Evolutionary conservation across 2,113 vertebrate species (phyloP).

Genomic region (Conger conger): DNA sequence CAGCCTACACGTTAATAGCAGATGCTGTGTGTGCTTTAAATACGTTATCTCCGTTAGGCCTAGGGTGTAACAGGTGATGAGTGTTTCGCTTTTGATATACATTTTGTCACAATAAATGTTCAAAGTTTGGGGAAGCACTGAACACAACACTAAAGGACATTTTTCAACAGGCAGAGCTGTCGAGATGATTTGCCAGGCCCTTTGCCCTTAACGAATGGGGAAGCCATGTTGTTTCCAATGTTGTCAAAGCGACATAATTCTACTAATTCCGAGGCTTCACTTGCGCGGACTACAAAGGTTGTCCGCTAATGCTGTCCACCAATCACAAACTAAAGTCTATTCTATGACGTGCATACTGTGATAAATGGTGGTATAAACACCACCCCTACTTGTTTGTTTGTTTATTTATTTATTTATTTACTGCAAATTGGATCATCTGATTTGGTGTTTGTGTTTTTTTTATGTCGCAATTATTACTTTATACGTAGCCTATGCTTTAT

Average conservation of each 20-base stretch:
- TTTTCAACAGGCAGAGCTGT: neutral
- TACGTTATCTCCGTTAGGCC: neutral
- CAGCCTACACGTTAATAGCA: neutral
- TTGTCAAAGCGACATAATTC: slow-evolving; percentile 16
- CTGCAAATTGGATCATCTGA: neutral
- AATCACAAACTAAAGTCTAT: neutral
- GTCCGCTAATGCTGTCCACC: neutral
- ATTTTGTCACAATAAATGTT: slow-evolving; percentile 1
- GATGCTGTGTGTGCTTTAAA: neutral
- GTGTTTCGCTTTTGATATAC: slow-evolving; percentile 5
- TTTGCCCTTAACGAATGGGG: slow-evolving; percentile 9
- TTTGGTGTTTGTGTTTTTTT: neutral
- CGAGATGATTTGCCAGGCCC: slow-evolving; percentile 16
- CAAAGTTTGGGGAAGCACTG: neutral
- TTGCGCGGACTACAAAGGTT: neutral
- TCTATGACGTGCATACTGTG: neutral
- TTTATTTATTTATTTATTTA: neutral
- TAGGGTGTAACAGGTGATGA: neutral
- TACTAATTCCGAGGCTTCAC: neutral
- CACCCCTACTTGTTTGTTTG: neutral
- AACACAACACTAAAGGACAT: neutral
- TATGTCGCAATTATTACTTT: neutral
- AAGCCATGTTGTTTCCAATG: neutral
- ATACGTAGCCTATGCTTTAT: neutral
- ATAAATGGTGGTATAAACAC: neutral